phyloP scores from a whole-genome alignment of 2,888 invertebrate species.

The Ceramica pisi region DNA sequence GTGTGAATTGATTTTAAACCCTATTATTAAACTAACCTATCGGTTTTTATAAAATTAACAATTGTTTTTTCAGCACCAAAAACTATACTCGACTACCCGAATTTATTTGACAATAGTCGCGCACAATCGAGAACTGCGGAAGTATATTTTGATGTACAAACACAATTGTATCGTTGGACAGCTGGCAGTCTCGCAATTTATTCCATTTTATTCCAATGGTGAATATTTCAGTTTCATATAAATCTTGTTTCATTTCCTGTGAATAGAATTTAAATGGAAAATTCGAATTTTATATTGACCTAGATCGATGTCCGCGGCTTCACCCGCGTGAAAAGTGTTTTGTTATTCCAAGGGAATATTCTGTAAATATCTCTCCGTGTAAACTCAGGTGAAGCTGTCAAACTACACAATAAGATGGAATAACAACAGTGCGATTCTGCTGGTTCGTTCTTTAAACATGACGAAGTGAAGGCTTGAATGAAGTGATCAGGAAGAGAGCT shows the following conservation, averaged over 20 bases:
- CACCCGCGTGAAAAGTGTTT: not conserved
- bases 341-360: not conserved
- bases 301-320: not conserved
- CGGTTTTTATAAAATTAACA: not conserved
- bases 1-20: too few relatives aligned
- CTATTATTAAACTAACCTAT: too few relatives aligned
- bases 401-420: too few relatives aligned
- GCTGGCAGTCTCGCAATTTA: slow-evolving; percentile 21
- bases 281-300: slow-evolving; percentile 21
- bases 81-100: not conserved
- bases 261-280: slow-evolving; percentile 23
- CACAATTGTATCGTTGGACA: slow-evolving; percentile 39
- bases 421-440: too few relatives aligned
- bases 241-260: slow-evolving; percentile 24
- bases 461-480: too few relatives aligned
- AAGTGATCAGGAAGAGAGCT: too few relatives aligned
- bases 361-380: too few relatives aligned
- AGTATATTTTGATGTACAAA: slow-evolving; percentile 32
- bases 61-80: not conserved
- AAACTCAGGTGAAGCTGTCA: too few relatives aligned
- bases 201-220: slow-evolving; percentile 46
- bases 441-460: too few relatives aligned
- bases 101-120: slow-evolving; percentile 25
- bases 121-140: slow-evolving; percentile 14
- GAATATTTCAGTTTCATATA: slow-evolving; percentile 30